Percentiles rank a stretch among this genome's conserved stretches.
Evolutionary conservation across 2,113 vertebrate genomes (phyloP).

Genomic region (Empidonax alnorum): DNA sequence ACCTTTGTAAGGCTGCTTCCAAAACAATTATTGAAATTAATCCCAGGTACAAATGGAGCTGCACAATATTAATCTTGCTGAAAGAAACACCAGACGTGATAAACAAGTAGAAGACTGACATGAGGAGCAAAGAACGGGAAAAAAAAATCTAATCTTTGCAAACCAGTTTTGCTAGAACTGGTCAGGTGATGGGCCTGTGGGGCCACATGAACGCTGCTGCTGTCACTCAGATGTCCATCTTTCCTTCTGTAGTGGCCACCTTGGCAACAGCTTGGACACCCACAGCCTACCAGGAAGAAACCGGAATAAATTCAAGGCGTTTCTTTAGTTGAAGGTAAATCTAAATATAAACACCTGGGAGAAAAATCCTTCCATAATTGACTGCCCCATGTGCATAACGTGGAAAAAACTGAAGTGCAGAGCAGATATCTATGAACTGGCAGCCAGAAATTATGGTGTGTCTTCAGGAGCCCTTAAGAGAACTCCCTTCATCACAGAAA

Average conservation of each 20-base stretch:
- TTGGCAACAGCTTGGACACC: not conserved
- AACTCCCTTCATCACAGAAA: not conserved
- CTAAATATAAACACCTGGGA: not conserved
- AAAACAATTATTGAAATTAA: constrained; percentile 51
- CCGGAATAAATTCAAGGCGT: not conserved
- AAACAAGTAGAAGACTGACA: not conserved
- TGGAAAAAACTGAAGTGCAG: not conserved
- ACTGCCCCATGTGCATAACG: not conserved
- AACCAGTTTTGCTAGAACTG: not conserved
- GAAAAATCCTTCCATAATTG: not conserved
- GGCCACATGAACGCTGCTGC: not conserved
- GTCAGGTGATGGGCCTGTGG: not conserved
- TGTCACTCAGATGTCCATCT: not conserved
- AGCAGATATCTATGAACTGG: not conserved
- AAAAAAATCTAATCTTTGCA: not conserved
- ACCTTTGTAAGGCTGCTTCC: not conserved
- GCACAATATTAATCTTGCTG: not conserved
- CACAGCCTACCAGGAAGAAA: not conserved
- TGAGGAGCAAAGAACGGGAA: not conserved
- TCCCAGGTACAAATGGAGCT: constrained; percentile 30
- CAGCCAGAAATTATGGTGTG: not conserved
- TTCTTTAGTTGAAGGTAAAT: not conserved
- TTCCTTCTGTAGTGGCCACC: not conserved
- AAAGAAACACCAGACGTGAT: not conserved
- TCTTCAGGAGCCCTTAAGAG: not conserved